Conservation (phyloP, 2,888 invertebrate genomes). For the Blera fallax region DNA sequence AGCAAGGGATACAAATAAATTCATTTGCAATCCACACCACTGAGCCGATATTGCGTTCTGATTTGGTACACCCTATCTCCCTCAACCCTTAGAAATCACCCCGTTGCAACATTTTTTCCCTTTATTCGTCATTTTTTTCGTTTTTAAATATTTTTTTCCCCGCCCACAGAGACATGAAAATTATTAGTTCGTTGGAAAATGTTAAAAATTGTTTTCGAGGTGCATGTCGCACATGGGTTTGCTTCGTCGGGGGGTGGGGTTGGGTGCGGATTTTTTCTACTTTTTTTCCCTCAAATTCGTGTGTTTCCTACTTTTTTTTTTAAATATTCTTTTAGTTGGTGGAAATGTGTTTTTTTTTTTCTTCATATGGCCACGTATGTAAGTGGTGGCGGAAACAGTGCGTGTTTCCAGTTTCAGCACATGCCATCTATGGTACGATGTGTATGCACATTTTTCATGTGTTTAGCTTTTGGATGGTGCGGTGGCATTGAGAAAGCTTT, state of each 20-base stretch:
- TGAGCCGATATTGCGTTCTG: slow-evolving; percentile 18
- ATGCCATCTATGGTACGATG: background rate
- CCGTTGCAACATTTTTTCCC: background rate
- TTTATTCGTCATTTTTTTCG: background rate
- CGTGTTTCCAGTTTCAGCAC: slow-evolving; percentile 42
- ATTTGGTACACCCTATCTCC: background rate
- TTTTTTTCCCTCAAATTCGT: background rate
- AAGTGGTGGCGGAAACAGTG: slow-evolving; percentile 29
- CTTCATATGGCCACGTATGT: background rate
- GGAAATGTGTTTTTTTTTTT: slow-evolving; percentile 2
- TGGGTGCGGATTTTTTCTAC: background rate
- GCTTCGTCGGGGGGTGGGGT: background rate
- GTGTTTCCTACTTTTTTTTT: background rate
- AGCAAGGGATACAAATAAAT: slow-evolving; percentile 25
- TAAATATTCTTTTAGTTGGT: background rate
- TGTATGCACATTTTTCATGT: slow-evolving; percentile 7
- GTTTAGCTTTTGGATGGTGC: slow-evolving; percentile 21
- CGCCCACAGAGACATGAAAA: slow-evolving; percentile 40
- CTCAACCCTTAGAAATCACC: background rate
- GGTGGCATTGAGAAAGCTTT: slow-evolving; percentile 13
- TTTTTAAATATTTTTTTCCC: slow-evolving; percentile 8
- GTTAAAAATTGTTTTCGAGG: slow-evolving; percentile 5
- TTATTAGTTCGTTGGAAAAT: slow-evolving; percentile 40
- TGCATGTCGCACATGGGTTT: slow-evolving; percentile 35
- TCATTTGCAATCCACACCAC: slow-evolving; percentile 43